Evolutionary conservation across 2,888 invertebrate species (phyloP), one percentile per base, ranked within the genome.

Genomic region (Athrips mouffetella): DNA sequence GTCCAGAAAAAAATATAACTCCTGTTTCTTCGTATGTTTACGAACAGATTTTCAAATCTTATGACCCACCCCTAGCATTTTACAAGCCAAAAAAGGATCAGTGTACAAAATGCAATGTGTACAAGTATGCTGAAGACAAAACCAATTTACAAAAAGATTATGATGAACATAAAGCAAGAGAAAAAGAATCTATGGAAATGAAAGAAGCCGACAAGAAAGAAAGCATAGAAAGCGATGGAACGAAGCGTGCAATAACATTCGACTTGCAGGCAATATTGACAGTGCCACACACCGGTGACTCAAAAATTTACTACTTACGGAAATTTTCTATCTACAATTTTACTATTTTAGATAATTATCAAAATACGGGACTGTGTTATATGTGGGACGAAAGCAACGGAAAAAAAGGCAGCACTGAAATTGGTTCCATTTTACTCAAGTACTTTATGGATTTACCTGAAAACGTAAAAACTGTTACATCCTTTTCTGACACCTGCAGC

Each of bases 331-430:
- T 41, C 8, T 41, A 41, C 27, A 41, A 41, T 41, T 41, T 41
- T 13, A 41, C 41, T 25, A 41, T 41, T 11, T 11, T 41, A 27
- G 41, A 41, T 41, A n/a, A 11, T 41, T 11, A 41, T 41, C n/a
- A 23, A 10, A 41, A 41, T 7, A 39, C 33, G 16, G 44, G 48
- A 11, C 31, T 31, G n/a, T 48, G 48, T 16, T 48, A 48, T 44
- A 23, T 48, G 23, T 46, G 50, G 31, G 45, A 47, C 16, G 39
- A 27, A 11, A 11, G 39, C 6, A 47, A 40, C 11, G 37, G 39
- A 29, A 29, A 27, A 56, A 58, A 57, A 57, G 45, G 48, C 35
- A 48, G 45, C 50, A 51, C 52, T 46, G 50, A 57, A 62, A 57
- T 10, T 21, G 30, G 46, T 39, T 51, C 48, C 13, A 39, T 39